phyloP scores from a whole-genome alignment of 2,888 invertebrate genomes.

The Acanthosepion pharaonis region DNA sequence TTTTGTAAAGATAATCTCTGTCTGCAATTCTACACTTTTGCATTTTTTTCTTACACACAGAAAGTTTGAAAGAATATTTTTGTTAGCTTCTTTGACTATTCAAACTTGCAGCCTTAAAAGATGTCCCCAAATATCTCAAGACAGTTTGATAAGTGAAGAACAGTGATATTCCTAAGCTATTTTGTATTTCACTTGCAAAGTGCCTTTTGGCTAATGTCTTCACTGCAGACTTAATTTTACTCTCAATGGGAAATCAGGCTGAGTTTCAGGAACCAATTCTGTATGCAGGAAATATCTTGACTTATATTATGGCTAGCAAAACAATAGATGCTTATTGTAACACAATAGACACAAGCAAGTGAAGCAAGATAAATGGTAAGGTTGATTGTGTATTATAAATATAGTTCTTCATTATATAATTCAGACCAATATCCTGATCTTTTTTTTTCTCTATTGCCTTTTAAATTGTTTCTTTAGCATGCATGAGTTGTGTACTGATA shows the following conservation, averaged over 20 bases:
- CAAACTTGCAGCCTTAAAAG: too few relatives aligned
- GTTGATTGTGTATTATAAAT: background rate
- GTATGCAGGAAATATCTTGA: background rate
- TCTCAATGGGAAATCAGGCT: background rate
- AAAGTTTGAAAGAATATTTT: too few relatives aligned
- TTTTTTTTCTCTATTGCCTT: background rate
- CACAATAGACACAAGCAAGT: background rate
- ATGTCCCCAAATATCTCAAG: background rate
- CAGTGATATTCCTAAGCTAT: background rate
- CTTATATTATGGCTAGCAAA: constrained; percentile 1
- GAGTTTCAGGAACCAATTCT: background rate
- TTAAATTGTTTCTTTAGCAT: background rate
- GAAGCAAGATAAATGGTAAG: background rate
- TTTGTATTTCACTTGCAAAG: background rate
- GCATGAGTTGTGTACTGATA: background rate
- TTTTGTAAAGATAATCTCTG: too few relatives aligned
- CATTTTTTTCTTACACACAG: too few relatives aligned
- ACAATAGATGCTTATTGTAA: background rate
- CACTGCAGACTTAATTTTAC: background rate
- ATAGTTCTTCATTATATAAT: background rate
- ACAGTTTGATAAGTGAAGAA: background rate
- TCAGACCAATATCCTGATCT: background rate
- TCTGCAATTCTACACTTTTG: too few relatives aligned
- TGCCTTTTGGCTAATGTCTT: background rate
- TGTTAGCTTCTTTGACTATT: too few relatives aligned